Percentiles rank a stretch among this genome's conserved stretches.
Conservation (phyloP, 2,888 invertebrate species). For the Diplolepis rosae region DNA sequence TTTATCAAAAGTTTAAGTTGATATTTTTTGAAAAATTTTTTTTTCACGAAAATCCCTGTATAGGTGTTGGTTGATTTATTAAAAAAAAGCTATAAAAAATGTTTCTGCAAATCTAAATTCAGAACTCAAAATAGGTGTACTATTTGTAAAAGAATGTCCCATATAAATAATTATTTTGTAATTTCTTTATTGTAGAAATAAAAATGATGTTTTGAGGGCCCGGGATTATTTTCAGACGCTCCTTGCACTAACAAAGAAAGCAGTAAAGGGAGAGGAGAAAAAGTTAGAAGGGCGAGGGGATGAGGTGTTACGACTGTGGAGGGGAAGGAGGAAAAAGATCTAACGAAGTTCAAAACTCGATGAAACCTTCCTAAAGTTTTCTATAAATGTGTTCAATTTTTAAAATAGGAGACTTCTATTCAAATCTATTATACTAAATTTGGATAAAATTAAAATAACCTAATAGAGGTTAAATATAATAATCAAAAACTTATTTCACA, state of each 20-base stretch:
- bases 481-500: too few species aligned
- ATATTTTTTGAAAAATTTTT: neutral
- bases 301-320: conserved; percentile 35
- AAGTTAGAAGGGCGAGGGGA: conserved; percentile 31
- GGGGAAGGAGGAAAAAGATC: conserved; percentile 29
- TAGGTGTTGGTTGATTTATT: too few species aligned
- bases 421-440: too few species aligned
- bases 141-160: too few species aligned
- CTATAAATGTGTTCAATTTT: neutral
- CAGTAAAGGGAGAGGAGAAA: conserved; percentile 14
- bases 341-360: conserved; percentile 15
- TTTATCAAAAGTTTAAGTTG: too few species aligned
- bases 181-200: neutral
- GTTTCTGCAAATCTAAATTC: too few species aligned
- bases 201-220: neutral
- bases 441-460: too few species aligned
- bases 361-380: conserved; percentile 1
- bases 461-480: too few species aligned
- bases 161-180: too few species aligned
- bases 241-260: neutral
- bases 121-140: too few species aligned
- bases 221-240: conserved; percentile 5
- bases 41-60: neutral
- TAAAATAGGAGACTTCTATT: neutral
- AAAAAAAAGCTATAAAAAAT: too few species aligned